Evolutionary conservation across 1,140 invertebrate species (phyloP).

Genomic region (Lerema accius): DNA sequence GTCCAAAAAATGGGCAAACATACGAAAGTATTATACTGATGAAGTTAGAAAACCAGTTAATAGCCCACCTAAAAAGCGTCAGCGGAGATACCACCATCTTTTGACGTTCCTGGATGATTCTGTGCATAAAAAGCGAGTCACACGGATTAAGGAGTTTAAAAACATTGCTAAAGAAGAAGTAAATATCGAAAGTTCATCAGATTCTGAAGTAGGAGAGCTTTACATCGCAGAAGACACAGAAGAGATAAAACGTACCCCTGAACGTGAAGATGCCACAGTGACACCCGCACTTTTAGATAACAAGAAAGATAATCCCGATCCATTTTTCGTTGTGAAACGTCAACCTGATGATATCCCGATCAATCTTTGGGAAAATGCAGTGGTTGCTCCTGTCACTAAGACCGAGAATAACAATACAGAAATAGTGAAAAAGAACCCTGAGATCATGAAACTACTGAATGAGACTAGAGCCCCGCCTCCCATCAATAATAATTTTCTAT

Average conservation of each 20-base stretch:
- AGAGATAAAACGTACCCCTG: neutral
- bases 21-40: conserved; percentile 13
- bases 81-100: conserved; percentile 7
- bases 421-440: conserved; percentile 1
- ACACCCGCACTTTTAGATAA: neutral
- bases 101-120: conserved; percentile 7
- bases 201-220: conserved; percentile 10
- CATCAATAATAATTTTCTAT: neutral
- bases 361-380: neutral
- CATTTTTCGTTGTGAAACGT: neutral
- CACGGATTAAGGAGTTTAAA: conserved; percentile 5
- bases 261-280: neutral
- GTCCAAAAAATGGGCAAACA: conserved; percentile 10
- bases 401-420: neutral
- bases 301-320: neutral
- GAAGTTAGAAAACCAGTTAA: neutral
- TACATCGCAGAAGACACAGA: conserved; percentile 8
- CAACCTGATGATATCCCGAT: neutral
- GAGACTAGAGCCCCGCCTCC: neutral
- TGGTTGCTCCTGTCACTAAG: neutral
- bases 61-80: conserved; percentile 2
- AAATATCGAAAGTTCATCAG: neutral
- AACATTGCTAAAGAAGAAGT: neutral
- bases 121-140: neutral
- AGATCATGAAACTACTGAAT: conserved; percentile 7